Evolutionary conservation across 2,113 vertebrate species (phyloP).

Genomic region (Thamnophis sirtalis): DNA sequence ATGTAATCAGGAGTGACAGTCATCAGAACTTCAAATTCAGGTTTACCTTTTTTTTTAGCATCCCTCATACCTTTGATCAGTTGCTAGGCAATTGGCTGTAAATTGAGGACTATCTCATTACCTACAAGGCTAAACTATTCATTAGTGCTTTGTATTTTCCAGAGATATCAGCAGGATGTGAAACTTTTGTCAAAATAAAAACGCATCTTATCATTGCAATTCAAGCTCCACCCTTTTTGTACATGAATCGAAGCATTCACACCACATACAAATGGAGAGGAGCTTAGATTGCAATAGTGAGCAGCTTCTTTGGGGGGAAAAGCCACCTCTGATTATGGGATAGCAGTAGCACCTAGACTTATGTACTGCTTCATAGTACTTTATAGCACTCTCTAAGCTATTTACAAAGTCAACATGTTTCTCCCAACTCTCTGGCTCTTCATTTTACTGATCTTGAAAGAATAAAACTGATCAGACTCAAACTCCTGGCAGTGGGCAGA

Average conservation of each 20-base stretch:
- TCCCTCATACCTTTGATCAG: not conserved
- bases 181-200: not conserved
- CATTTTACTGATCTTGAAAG: no score
- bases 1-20: not conserved
- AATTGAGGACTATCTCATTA: not conserved
- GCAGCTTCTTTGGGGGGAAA: no score
- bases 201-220: not conserved
- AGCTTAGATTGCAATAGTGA: not conserved
- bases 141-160: not conserved
- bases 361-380: no score
- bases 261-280: not conserved
- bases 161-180: not conserved
- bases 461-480: no score
- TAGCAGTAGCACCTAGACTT: no score
- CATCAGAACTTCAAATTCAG: not conserved
- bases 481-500: no score
- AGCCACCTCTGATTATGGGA: no score
- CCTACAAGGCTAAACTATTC: not conserved
- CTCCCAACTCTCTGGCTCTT: no score
- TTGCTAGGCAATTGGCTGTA: not conserved
- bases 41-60: not conserved
- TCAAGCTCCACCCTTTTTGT: not conserved
- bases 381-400: no score
- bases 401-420: no score
- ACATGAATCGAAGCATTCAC: not conserved